Percentiles rank a stretch among this genome's conserved stretches.
Evolutionary conservation across 2,797 vertebrate species (phyloP).

Genomic region (Sebastes wilsoni): DNA sequence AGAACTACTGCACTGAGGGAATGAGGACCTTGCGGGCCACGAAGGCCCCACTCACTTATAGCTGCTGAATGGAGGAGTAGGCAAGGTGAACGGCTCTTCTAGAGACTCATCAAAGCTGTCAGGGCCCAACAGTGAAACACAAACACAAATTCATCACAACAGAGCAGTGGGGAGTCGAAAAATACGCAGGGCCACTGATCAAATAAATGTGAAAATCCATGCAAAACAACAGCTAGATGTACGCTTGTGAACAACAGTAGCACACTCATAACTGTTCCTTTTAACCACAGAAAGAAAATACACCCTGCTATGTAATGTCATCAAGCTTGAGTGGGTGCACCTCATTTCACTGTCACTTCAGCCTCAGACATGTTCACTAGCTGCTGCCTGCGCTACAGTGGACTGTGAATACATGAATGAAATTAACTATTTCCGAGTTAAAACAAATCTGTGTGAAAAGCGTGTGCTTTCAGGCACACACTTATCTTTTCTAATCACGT

Average conservation of each 20-base stretch:
- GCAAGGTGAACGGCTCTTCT: constrained; percentile 81
- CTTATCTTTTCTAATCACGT: constrained; percentile 52
- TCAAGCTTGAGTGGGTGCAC: not conserved
- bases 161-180: constrained; percentile 6
- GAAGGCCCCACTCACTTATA: constrained; percentile 86
- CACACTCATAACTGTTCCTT: not conserved
- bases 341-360: constrained; percentile 16
- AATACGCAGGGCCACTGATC: not conserved
- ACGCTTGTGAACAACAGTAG: not conserved
- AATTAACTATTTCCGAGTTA: constrained; percentile 25
- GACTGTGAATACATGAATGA: constrained; percentile 37
- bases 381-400: constrained; percentile 8
- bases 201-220: not conserved
- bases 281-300: not conserved
- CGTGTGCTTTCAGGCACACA: constrained; percentile 38
- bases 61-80: constrained; percentile 79
- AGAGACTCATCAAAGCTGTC: constrained; percentile 86
- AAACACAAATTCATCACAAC: constrained; percentile 65
- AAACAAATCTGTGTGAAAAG: constrained; percentile 15
- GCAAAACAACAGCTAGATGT: not conserved
- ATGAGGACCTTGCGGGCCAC: constrained; percentile 48
- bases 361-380: constrained; percentile 21
- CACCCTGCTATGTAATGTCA: not conserved
- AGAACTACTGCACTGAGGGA: constrained; percentile 64
- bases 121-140: constrained; percentile 75